These are phyloP conservation scores for Creontiades dilutus DNA, from an alignment of 2,888 invertebrate species.

Conservation along the genomic window DNA sequence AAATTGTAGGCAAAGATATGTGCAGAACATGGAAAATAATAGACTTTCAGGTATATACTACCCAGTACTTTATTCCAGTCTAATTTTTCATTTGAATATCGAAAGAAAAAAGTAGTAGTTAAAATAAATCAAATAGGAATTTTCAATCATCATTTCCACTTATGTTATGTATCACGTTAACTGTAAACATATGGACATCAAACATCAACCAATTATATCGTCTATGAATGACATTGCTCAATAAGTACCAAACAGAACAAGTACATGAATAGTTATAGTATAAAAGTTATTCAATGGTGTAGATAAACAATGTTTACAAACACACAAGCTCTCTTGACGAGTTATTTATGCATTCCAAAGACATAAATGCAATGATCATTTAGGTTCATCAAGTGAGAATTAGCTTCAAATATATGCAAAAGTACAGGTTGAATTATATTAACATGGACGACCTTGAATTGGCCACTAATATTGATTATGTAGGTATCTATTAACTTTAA, in stretches of 20 bases:
- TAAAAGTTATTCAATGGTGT: slow-evolving; percentile 6
- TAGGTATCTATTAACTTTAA: slow-evolving; percentile 19
- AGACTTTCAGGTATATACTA: too few species aligned
- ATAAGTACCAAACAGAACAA: neutral
- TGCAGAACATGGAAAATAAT: too few species aligned
- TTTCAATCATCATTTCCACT: too few species aligned
- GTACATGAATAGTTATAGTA: neutral
- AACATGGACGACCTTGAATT: slow-evolving; percentile 22
- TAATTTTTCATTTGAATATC: too few species aligned
- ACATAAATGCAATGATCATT: slow-evolving; percentile 17
- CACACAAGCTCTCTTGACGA: neutral
- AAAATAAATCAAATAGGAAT: too few species aligned
- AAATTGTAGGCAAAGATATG: too few species aligned
- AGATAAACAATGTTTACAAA: slow-evolving; percentile 9
- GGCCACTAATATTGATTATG: neutral
- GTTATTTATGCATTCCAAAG: neutral
- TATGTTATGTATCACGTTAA: neutral
- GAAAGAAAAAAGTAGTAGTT: too few species aligned
- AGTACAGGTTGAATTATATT: slow-evolving; percentile 10
- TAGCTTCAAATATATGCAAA: slow-evolving; percentile 22
- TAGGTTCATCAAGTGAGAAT: neutral
- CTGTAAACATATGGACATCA: neutral
- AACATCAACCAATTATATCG: neutral
- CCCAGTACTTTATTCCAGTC: too few species aligned
- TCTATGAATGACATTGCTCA: neutral